phyloP scores from a whole-genome alignment of 2,888 invertebrate species.

The Megastigmus dorsalis region DNA sequence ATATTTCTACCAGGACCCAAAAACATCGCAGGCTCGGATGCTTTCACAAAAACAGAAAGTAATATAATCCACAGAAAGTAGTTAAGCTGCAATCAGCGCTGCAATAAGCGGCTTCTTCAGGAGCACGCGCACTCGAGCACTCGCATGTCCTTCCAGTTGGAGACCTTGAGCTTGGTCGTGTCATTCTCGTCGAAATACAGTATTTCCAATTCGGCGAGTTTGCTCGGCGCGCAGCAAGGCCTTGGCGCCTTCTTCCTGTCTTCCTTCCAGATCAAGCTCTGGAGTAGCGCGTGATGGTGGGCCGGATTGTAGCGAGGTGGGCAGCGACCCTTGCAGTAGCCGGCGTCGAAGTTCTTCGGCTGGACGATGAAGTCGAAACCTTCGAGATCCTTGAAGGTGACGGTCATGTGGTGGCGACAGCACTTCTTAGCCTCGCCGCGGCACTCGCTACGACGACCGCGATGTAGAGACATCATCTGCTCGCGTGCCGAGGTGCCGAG shows the following conservation, averaged over 20 bases:
- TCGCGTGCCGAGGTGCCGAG: slow-evolving; percentile 60
- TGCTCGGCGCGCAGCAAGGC: slow-evolving; percentile 83
- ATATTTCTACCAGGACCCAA: too few species aligned
- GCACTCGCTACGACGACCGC: slow-evolving; percentile 76
- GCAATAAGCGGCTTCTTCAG: too few species aligned
- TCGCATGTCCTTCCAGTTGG: slow-evolving; percentile 83
- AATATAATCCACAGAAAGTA: too few species aligned
- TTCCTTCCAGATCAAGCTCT: slow-evolving; percentile 81
- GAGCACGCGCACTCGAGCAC: slow-evolving; percentile 85
- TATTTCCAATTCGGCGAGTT: slow-evolving; percentile 80
- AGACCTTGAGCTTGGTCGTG: slow-evolving; percentile 79
- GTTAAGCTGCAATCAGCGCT: too few species aligned
- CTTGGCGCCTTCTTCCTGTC: slow-evolving; percentile 77
- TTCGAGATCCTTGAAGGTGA: slow-evolving; percentile 80
- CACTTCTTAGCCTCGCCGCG: slow-evolving; percentile 77
- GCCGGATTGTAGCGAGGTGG: slow-evolving; percentile 82
- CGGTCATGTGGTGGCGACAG: slow-evolving; percentile 81
- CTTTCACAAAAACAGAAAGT: too few species aligned
- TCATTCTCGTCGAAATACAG: slow-evolving; percentile 81
- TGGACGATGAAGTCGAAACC: slow-evolving; percentile 81
- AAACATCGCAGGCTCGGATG: too few species aligned
- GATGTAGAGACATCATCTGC: slow-evolving; percentile 69
- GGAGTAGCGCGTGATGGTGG: slow-evolving; percentile 82
- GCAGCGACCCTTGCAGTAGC: slow-evolving; percentile 83
- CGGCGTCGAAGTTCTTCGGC: slow-evolving; percentile 83